Conservation (phyloP, 2,888 invertebrate species). For the Pyralis farinalis region DNA sequence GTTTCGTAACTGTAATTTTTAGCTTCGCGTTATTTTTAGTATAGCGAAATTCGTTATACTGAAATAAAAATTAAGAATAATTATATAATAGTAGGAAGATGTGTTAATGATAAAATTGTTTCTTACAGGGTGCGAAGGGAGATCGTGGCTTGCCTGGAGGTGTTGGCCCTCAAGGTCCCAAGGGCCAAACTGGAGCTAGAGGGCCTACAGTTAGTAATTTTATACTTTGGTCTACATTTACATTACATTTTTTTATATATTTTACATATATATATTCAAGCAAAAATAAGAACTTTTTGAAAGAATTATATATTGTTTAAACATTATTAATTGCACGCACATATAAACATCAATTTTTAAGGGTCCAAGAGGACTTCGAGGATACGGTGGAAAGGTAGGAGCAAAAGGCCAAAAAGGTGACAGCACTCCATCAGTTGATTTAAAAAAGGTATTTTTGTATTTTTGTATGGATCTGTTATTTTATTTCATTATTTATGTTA, state of each 20-base stretch:
- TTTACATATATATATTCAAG: too few relatives aligned
- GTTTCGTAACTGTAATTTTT: too few relatives aligned
- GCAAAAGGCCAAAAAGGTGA: slow-evolving; percentile 59
- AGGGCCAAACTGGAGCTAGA: slow-evolving; percentile 19
- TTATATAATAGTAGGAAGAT: too few relatives aligned
- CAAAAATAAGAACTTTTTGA: too few relatives aligned
- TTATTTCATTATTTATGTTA: too few relatives aligned
- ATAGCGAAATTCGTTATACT: too few relatives aligned
- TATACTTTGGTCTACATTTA: slow-evolving; percentile 1
- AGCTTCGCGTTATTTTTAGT: too few relatives aligned
- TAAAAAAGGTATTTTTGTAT: slow-evolving; percentile 39
- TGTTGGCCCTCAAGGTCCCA: slow-evolving; percentile 25
- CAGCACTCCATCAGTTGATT: slow-evolving; percentile 32
- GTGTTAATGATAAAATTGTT: background rate
- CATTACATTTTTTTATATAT: too few relatives aligned
- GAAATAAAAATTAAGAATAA: too few relatives aligned
- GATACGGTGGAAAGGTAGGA: slow-evolving; percentile 33
- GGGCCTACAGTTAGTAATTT: slow-evolving; percentile 18
- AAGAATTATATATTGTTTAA: too few relatives aligned
- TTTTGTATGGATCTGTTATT: background rate
- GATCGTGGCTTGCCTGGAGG: slow-evolving; percentile 34
- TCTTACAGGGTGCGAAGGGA: slow-evolving; percentile 30
- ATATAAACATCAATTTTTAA: too few relatives aligned
- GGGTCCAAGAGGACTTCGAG: slow-evolving; percentile 25
- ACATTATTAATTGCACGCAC: too few relatives aligned